Conservation (phyloP, 2,113 vertebrate species). For the Lathamus discolor region DNA sequence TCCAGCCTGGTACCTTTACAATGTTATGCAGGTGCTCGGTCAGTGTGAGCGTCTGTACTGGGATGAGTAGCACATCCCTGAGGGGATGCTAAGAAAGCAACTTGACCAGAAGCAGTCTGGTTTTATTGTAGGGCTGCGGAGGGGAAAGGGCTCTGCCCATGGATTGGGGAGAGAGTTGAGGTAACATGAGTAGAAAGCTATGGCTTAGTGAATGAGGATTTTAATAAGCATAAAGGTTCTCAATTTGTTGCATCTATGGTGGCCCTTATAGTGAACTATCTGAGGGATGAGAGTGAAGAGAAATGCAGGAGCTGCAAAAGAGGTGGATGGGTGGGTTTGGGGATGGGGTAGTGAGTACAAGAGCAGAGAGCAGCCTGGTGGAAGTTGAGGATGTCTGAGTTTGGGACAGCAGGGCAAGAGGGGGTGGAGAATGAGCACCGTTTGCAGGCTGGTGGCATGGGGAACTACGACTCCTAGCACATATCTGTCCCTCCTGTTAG, state of each 20-base stretch:
- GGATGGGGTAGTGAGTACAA: background rate
- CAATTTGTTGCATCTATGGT: background rate
- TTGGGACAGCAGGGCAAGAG: background rate
- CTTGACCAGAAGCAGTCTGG: background rate
- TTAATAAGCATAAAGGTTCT: background rate
- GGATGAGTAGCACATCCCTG: accelerated
- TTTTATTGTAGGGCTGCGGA: background rate
- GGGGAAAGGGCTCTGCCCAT: background rate
- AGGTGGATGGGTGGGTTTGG: background rate
- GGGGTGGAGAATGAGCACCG: background rate
- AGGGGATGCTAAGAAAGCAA: background rate
- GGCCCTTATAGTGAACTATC: background rate
- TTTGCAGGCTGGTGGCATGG: accelerated
- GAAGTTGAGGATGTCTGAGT: background rate
- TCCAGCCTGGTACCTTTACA: background rate
- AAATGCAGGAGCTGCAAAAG: background rate
- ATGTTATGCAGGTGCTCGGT: accelerated
- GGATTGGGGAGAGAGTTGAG: background rate
- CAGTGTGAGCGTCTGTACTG: background rate
- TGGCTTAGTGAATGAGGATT: background rate
- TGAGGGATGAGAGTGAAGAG: background rate
- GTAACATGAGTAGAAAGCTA: background rate
- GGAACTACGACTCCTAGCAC: background rate
- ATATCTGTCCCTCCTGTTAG: background rate
- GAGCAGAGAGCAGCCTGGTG: background rate